Base-by-base conservation (phyloP, 1,140 invertebrate species). In the Drosophila ficusphila region DNA sequence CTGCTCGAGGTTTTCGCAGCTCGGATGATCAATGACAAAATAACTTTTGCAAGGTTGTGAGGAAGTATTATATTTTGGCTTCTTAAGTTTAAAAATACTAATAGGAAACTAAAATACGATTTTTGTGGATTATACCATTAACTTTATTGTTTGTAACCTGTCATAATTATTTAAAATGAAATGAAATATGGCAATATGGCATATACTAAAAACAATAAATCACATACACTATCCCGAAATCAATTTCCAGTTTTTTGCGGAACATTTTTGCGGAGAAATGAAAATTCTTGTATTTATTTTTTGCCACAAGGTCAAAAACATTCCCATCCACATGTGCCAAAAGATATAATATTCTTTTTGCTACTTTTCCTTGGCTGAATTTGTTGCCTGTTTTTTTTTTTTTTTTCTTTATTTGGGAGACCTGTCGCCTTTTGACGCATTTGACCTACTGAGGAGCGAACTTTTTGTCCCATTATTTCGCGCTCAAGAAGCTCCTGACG, bases 391-490 rank as follows among this genome's bases (percentile, higher is more conserved):
- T 77, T 65, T 75, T 47, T 14, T 27, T 68, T 76, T 51, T 21
- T 27, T n/a, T n/a, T n/a, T n/a, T n/a, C n/a, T n/a, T n/a, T n/a
- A n/a, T n/a, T n/a, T n/a, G n/a, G n/a, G 27, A 29, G 3, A 27
- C 27, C 62, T 67, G 61, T 67, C 60, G 36, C 8, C 36, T 68
- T 52, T 68, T 68, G 64, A 68, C 64, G 79, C 52, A 76, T 79
- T 61, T 83, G 79, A 83, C 79, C 79, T 52, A 83, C 64, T 79
- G 56, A 85, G 34, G 27, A 42, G n/a, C 19, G 25, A 27, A 65
- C 27, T 27, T 51, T 19, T 46, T 14, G 31, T 67, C 57, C 41
- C 23, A 56, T 61, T 33, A 42, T 34, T 54, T 41, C 11, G 36
- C 21, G 23, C 25, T 49, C 11, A 44, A 65, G 16, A 49, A 41